phyloP scores from a whole-genome alignment of 2,888 invertebrate genomes.

The Phengaris alcon region DNA sequence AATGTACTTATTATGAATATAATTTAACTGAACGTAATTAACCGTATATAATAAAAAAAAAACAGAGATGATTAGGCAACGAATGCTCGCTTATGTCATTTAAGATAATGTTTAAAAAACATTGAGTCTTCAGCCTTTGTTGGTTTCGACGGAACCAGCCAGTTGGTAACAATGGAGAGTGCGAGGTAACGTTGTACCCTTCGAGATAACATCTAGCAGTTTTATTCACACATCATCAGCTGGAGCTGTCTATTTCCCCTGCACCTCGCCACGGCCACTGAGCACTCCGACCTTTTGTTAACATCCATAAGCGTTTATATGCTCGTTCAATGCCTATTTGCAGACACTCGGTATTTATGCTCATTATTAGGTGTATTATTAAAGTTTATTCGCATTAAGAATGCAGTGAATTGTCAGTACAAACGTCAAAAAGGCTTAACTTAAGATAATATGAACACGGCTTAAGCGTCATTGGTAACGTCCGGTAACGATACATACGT shows the following conservation, averaged over 20 bases:
- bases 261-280: conserved; percentile 65
- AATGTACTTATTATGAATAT: background rate
- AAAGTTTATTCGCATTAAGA: background rate
- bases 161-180: background rate
- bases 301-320: conserved; percentile 60
- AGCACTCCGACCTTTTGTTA: conserved; percentile 70
- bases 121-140: background rate
- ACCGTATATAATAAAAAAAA: background rate
- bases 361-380: background rate
- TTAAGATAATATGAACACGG: too few relatives aligned
- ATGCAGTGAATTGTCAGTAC: too few relatives aligned
- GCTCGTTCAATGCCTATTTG: background rate
- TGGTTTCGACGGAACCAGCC: background rate
- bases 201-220: conserved; percentile 39
- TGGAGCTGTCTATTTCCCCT: background rate
- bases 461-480: too few relatives aligned
- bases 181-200: conserved; percentile 33
- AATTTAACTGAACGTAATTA: background rate
- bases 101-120: too few relatives aligned
- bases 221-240: conserved; percentile 43
- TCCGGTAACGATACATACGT: too few relatives aligned
- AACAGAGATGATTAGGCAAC: too few relatives aligned
- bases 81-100: too few relatives aligned
- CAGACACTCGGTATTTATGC: background rate
- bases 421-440: too few relatives aligned